Conservation (phyloP, 2,888 invertebrate genomes). For the Thyatira batis region DNA sequence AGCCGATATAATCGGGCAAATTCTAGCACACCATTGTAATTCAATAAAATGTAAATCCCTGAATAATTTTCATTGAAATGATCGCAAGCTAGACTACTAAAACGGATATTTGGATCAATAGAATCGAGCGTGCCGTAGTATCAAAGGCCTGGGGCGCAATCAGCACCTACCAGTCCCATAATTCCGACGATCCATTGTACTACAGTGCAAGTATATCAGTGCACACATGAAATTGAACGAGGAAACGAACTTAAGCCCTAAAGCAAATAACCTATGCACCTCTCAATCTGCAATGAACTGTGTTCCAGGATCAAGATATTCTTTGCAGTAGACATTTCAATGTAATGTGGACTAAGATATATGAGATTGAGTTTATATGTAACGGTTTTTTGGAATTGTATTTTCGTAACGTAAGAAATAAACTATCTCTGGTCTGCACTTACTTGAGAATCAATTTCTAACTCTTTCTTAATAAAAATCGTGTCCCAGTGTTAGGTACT, state of each 20-base stretch:
- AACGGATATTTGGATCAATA: conserved; percentile 35
- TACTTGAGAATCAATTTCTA: too few relatives aligned
- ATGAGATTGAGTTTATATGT: too few relatives aligned
- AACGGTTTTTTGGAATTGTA: neutral
- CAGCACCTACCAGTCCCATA: conserved; percentile 27
- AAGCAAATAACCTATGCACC: neutral
- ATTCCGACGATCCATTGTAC: neutral
- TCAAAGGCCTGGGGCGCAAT: conserved; percentile 37
- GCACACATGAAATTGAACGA: conserved; percentile 1
- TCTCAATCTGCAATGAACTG: neutral
- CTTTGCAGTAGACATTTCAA: neutral
- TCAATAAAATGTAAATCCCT: neutral
- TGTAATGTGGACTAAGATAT: too few relatives aligned
- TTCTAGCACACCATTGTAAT: neutral
- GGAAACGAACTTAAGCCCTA: neutral
- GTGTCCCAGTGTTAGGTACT: too few relatives aligned
- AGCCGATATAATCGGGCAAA: neutral
- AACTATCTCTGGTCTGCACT: too few relatives aligned
- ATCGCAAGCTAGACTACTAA: neutral
- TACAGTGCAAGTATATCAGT: neutral
- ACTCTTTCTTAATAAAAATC: too few relatives aligned
- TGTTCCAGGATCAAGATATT: neutral
- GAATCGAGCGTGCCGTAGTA: conserved; percentile 27
- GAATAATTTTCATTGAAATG: neutral
- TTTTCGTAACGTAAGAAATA: neutral